phyloP scores from a whole-genome alignment of 2,888 invertebrate genomes.

The Tipula vernalis region DNA sequence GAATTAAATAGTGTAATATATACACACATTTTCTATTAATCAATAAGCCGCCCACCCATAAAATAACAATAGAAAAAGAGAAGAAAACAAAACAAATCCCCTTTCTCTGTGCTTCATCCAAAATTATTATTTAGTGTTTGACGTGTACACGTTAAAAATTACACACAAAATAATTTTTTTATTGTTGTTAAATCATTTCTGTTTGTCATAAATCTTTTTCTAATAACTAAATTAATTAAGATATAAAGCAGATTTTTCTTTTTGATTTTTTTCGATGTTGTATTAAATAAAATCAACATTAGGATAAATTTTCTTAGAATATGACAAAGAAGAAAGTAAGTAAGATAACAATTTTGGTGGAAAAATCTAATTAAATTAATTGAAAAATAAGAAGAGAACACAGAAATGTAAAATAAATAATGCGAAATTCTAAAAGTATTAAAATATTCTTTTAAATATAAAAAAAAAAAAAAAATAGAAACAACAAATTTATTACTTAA shows the following conservation, averaged over 20 bases:
- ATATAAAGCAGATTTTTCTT: neutral
- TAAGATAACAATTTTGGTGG: neutral
- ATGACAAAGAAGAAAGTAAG: neutral
- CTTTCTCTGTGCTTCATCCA: neutral
- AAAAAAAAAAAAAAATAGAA: neutral
- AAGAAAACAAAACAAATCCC: neutral
- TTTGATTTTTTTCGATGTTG: neutral
- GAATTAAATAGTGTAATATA: neutral
- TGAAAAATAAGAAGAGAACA: neutral
- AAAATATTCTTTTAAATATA: neutral
- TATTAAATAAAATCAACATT: neutral
- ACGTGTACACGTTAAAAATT: neutral
- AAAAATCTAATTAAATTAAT: neutral
- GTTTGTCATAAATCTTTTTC: neutral
- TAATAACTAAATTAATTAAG: neutral
- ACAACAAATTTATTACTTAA: neutral
- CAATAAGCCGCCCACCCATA: neutral
- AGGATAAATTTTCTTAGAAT: neutral
- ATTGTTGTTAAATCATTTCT: neutral
- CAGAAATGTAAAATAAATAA: neutral
- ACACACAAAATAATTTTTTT: neutral
- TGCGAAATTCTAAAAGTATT: neutral
- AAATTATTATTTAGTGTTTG: neutral
- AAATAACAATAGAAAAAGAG: neutral
- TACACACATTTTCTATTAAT: neutral